Evolutionary conservation across 2,113 vertebrate species (phyloP).

Genomic region (Calyptomena viridis): DNA sequence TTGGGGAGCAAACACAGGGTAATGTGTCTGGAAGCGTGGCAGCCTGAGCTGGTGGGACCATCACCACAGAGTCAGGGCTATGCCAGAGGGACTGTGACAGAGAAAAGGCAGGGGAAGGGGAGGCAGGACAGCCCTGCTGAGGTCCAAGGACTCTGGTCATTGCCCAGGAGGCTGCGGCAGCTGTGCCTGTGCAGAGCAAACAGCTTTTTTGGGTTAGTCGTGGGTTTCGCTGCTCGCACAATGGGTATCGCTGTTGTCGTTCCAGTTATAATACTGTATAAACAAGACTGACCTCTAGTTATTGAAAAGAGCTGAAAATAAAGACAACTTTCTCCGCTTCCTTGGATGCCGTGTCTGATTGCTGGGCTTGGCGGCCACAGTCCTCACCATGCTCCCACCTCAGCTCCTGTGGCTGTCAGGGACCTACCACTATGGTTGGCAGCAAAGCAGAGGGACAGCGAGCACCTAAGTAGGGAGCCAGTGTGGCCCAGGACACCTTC

Average conservation of each 20-base stretch:
- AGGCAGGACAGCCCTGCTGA: not conserved
- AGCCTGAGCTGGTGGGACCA: not conserved
- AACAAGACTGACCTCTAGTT: constrained; percentile 27
- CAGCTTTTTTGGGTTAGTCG: not conserved
- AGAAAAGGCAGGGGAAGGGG: not conserved
- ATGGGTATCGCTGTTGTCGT: not conserved
- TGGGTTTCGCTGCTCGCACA: not conserved
- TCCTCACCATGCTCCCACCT: rapidly evolving
- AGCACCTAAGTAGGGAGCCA: not conserved
- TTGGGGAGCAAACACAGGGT: not conserved
- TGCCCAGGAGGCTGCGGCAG: rapidly evolving
- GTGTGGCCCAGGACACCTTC: not conserved
- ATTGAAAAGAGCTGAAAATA: constrained; percentile 18
- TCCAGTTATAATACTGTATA: not conserved
- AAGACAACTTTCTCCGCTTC: constrained; percentile 11
- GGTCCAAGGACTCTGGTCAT: not conserved
- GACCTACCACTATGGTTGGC: rapidly evolving
- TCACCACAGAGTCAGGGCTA: not conserved
- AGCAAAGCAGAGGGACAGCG: not conserved
- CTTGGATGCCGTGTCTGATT: not conserved
- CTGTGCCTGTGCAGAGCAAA: rapidly evolving
- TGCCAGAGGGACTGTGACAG: not conserved
- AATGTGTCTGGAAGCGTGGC: not conserved
- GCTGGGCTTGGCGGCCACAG: rapidly evolving
- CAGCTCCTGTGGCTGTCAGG: not conserved